Evolutionary conservation across 2,113 vertebrate species (phyloP), one percentile per base, ranked within the genome.

Genomic region (Leptodactylus fuscus): DNA sequence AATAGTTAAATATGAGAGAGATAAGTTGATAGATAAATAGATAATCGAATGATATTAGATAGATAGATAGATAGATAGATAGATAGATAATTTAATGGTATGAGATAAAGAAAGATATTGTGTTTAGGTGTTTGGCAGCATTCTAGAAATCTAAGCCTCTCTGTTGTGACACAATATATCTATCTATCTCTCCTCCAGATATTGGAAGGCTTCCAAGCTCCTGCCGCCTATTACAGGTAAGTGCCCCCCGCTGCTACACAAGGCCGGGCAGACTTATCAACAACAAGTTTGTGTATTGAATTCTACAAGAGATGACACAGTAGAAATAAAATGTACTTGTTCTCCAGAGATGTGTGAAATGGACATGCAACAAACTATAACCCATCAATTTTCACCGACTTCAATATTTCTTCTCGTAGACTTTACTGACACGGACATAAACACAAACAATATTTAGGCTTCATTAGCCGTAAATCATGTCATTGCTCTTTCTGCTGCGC

Each of bases 401-500:
- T 4, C 15, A 20, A 51, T 27, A 10, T 49, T 49, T 51, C 12
- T 16, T 29, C 18, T 32, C 13, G 16, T 76, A 51, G 16, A 9
- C 27, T 16, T 9, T 2, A 73, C 29, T 67, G 62, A 27, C 44
- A 76, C 27, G 18, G 15, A 76, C 55, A 44, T 24, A 60, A 8
- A 79, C 12, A 41, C 11, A 38, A 38, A 41, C 20, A 62, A 44
- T 27, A 41, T 80, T 55, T 60, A 58, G 34, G 32, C 53, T n/a
- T 80, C 49, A 80, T 80, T 79, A 79, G 32, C 51, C 38, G 34
- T 80, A 62, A 44, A 80, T 80, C 53, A 80, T 80, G n/a, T 80
- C 53, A 60, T 41, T 4, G 49, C 34, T 62, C 29, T 34, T 27
- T 80, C 20, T 60, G 76, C 76, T 62, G 74, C 22, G 16, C 48